Evolutionary conservation across 2,797 vertebrate genomes (phyloP).

Genomic region (Megaceryle alcyon): DNA sequence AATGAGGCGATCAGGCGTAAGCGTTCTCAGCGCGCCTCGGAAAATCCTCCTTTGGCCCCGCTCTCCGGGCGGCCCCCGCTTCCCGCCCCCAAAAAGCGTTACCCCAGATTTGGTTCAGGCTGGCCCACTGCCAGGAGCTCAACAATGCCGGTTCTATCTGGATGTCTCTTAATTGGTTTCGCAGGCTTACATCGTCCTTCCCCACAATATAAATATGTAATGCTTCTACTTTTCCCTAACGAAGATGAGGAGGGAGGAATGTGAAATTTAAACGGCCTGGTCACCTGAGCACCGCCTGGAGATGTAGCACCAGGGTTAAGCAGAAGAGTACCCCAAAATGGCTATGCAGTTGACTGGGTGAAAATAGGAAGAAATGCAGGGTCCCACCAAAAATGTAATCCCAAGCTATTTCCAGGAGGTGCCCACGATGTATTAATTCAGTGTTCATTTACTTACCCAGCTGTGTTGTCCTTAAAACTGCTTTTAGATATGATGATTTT

Average conservation of each 20-base stretch:
- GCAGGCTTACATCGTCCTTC: not conserved
- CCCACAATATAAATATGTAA: rapidly evolving
- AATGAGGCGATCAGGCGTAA: not conserved
- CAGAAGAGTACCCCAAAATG: no score
- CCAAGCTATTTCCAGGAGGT: not conserved
- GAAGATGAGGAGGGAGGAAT: rapidly evolving
- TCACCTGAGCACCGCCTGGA: not conserved
- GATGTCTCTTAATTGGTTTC: not conserved
- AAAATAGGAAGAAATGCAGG: not conserved
- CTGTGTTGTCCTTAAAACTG: not conserved
- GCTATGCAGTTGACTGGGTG: no score
- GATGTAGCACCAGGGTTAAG: rapidly evolving
- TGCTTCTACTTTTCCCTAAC: rapidly evolving
- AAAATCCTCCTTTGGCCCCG: rapidly evolving
- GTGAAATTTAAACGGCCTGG: not conserved
- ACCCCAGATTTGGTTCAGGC: not conserved
- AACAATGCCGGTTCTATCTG: rapidly evolving
- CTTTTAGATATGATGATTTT: not conserved
- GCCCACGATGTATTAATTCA: rapidly evolving
- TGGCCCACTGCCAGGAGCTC: not conserved
- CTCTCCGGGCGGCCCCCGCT: no score
- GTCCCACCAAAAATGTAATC: rapidly evolving
- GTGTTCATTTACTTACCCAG: not conserved
- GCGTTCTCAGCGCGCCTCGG: not conserved
- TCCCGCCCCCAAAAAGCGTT: rapidly evolving